A percentile compares a stretch with the other conserved stretches of the same genome.
Evolutionary conservation across 2,113 vertebrate genomes (phyloP).

Genomic region (Pluvianellus socialis): DNA sequence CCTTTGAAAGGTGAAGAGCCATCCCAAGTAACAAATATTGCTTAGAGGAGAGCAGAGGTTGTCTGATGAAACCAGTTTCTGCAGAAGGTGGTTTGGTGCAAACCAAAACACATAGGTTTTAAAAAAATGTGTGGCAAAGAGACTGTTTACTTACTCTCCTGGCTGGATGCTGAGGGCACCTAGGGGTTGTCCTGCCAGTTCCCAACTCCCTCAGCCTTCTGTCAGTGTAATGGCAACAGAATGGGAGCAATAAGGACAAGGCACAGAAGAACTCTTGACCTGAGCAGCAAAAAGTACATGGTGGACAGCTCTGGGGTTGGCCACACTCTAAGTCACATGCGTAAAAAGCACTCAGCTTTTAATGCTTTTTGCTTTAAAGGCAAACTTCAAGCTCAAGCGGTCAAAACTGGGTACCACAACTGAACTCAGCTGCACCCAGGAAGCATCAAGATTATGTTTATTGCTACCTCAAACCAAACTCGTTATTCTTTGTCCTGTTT

Average conservation of each 20-base stretch:
- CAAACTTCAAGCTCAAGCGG: not conserved
- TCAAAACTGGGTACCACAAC: not conserved
- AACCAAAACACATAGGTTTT: not conserved
- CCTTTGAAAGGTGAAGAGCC: not conserved
- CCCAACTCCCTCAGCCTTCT: not conserved
- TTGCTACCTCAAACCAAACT: not conserved
- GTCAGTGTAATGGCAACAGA: not conserved
- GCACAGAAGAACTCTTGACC: not conserved
- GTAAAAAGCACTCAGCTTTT: not conserved
- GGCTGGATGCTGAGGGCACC: not conserved
- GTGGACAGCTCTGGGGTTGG: not conserved
- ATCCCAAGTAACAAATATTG: not conserved
- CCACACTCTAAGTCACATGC: fast-evolving
- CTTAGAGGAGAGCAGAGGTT: not conserved
- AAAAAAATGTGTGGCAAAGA: not conserved
- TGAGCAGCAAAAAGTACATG: not conserved
- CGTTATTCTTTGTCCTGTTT: not conserved
- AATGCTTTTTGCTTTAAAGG: not conserved
- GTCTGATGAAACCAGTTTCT: not conserved
- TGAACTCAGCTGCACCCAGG: not conserved
- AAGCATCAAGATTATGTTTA: not conserved
- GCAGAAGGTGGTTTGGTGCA: not conserved
- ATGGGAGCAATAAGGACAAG: not conserved
- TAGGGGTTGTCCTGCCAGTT: not conserved
- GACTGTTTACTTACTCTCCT: not conserved